A percentile compares a stretch with the other conserved stretches of the same genome.
These are phyloP conservation scores for Otus sunia DNA, from an alignment of 2,113 vertebrate genomes.

Conservation along the genomic window DNA sequence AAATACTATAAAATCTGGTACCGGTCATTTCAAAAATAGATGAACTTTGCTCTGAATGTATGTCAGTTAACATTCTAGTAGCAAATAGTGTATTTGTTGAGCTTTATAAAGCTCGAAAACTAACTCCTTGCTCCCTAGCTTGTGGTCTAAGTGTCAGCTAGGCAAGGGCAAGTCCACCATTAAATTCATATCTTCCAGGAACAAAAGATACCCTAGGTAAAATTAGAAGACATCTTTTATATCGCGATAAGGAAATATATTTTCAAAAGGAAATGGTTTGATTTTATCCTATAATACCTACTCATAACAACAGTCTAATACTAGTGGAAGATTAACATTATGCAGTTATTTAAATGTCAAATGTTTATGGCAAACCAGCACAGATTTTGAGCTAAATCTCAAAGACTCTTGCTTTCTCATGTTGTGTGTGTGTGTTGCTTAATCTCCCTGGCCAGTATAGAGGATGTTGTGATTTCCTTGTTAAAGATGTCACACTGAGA, in stretches of 20 bases:
- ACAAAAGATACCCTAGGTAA: neutral
- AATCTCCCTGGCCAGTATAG: slow-evolving; percentile 10
- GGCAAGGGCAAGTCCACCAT: neutral
- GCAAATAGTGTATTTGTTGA: neutral
- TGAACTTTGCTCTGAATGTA: neutral
- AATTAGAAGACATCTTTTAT: neutral
- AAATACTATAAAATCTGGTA: neutral
- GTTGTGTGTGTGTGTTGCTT: neutral
- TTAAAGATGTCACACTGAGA: slow-evolving; percentile 59
- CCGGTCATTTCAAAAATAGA: neutral
- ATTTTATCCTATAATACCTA: neutral
- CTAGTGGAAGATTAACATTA: slow-evolving; percentile 6
- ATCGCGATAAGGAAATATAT: neutral
- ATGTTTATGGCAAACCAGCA: neutral
- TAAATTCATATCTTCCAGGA: neutral
- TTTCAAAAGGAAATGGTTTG: neutral
- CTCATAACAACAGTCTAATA: neutral
- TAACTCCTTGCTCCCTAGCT: neutral
- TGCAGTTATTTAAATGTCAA: neutral
- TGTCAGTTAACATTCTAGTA: neutral
- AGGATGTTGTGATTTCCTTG: slow-evolving; percentile 47
- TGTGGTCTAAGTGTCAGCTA: neutral
- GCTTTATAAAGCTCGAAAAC: neutral
- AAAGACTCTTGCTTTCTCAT: neutral
- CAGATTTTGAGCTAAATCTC: slow-evolving; percentile 15